A percentile compares a stretch with the other conserved stretches of the same genome.
Conservation (phyloP, 2,113 vertebrate genomes). For the Hyperoodon ampullatus region DNA sequence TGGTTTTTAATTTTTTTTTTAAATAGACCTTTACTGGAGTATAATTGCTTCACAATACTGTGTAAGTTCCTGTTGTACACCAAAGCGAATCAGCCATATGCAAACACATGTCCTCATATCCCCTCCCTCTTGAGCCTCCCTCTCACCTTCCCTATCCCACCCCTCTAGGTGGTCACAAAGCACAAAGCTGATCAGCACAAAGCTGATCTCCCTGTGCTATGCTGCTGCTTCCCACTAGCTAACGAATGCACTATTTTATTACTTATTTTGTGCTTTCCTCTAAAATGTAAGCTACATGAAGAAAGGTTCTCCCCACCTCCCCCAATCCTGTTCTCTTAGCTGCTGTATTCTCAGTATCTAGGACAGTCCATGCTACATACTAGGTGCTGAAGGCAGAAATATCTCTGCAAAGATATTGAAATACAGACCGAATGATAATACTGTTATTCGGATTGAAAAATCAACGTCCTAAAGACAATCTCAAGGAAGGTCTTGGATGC, state of each 20-base stretch:
- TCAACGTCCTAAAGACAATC: background rate
- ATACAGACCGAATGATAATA: background rate
- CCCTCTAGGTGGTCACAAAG: too few species aligned
- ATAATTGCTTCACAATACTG: too few species aligned
- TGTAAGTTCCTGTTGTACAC: too few species aligned
- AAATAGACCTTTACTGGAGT: too few species aligned
- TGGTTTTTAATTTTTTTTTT: background rate
- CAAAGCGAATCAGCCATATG: too few species aligned
- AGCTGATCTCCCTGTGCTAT: too few species aligned
- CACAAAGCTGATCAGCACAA: too few species aligned
- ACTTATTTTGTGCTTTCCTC: background rate
- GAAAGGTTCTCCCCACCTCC: background rate
- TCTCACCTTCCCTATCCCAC: too few species aligned
- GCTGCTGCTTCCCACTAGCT: too few species aligned
- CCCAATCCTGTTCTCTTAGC: background rate
- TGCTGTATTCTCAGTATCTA: background rate
- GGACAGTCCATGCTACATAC: background rate
- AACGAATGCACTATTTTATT: background rate
- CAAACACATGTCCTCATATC: too few species aligned
- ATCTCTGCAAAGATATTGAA: background rate
- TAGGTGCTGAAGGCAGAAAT: background rate
- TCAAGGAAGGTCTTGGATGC: background rate
- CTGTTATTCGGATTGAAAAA: background rate
- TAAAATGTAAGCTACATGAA: background rate
- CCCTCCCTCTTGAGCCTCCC: too few species aligned